Conservation (phyloP, 2,797 vertebrate species). For the Sebastes matsubarae region DNA sequence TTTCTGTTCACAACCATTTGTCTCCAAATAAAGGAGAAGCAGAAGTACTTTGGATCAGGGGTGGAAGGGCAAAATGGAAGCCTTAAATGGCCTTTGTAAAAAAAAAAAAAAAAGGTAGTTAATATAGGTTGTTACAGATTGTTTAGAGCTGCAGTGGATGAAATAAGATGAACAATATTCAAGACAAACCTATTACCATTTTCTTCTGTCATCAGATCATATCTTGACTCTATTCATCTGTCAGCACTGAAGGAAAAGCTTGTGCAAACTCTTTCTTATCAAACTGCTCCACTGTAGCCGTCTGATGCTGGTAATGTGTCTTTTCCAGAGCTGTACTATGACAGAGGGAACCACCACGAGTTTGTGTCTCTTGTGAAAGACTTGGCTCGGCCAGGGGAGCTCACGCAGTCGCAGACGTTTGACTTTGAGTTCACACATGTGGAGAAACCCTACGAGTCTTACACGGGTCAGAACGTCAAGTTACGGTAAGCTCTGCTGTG, state of each 20-base stretch:
- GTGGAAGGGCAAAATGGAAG: neutral
- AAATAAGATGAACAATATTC: neutral
- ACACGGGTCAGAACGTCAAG: slow-evolving; percentile 96
- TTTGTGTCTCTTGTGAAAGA: slow-evolving; percentile 98
- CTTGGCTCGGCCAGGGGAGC: slow-evolving; percentile 93
- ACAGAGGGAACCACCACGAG: slow-evolving; percentile 96
- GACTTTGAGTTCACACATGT: slow-evolving; percentile 98
- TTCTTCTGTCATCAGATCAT: neutral
- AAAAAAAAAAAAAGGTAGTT: neutral
- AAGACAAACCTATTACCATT: neutral
- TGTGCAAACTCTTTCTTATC: neutral
- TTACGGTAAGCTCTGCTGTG: slow-evolving; percentile 84
- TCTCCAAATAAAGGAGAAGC: neutral
- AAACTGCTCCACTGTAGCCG: neutral
- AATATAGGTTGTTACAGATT: too few relatives aligned
- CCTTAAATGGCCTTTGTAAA: neutral
- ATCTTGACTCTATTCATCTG: neutral
- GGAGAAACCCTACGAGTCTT: slow-evolving; percentile 97
- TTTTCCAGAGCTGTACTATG: slow-evolving; percentile 92
- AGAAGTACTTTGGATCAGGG: neutral
- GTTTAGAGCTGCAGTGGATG: neutral
- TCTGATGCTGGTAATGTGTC: slow-evolving; percentile 12
- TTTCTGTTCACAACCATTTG: neutral
- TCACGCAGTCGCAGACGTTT: slow-evolving; percentile 93
- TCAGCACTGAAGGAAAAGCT: neutral